Evolutionary conservation across 2,113 vertebrate genomes (phyloP).

Genomic region (Chionomys nivalis): DNA sequence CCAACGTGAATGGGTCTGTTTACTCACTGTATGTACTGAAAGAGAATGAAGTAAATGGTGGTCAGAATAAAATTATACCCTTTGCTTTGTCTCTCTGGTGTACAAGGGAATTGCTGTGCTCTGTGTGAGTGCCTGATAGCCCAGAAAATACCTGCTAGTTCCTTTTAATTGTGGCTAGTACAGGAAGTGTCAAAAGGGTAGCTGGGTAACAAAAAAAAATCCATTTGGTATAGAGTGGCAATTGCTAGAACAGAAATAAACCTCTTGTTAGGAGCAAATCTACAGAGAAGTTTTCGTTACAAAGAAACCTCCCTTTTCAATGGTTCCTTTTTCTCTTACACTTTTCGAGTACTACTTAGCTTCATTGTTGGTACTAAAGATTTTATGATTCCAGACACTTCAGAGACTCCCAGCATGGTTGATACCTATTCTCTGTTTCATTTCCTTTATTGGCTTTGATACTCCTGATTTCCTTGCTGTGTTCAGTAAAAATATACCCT

Average conservation of each 20-base stretch:
- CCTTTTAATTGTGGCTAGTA: conserved; percentile 9
- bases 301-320: background rate
- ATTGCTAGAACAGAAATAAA: conserved; percentile 34
- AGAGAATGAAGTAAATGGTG: background rate
- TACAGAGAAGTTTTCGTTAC: background rate
- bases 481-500: background rate
- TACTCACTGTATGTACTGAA: background rate
- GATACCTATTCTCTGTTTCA: conserved; percentile 18
- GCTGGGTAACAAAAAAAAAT: background rate
- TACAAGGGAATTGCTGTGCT: background rate
- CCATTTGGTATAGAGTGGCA: background rate
- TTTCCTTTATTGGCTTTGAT: background rate
- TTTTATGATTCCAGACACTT: conserved; percentile 35
- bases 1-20: background rate
- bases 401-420: background rate
- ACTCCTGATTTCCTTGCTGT: background rate
- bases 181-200: background rate
- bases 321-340: background rate
- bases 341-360: conserved; percentile 26
- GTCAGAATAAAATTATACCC: background rate
- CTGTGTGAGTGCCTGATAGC: background rate
- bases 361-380: background rate
- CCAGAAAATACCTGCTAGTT: background rate
- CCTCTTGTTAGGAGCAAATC: conserved; percentile 34
- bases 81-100: background rate